phyloP scores from a whole-genome alignment of 2,113 vertebrate genomes.

The Thamnophis sirtalis region DNA sequence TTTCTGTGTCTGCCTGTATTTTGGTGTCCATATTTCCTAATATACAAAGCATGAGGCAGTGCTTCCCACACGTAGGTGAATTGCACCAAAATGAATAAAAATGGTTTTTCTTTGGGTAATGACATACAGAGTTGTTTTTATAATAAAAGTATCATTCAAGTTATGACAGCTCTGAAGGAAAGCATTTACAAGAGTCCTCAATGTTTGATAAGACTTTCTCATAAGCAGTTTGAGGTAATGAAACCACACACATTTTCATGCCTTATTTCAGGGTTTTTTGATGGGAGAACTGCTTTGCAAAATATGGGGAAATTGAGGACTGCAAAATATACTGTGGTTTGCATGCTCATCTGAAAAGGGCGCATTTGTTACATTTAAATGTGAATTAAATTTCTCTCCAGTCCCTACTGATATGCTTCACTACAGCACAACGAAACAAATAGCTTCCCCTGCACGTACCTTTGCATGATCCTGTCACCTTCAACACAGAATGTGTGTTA shows the following conservation, averaged over 20 bases:
- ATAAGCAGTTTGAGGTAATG: not conserved
- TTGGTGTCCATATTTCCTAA: not conserved
- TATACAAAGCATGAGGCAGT: not conserved
- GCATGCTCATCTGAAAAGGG: not conserved
- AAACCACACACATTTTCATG: not conserved
- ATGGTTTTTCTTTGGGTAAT: not conserved
- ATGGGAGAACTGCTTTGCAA: not conserved
- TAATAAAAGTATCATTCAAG: not conserved
- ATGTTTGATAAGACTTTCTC: not conserved
- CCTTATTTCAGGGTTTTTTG: not conserved
- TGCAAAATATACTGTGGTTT: not conserved
- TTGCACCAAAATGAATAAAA: not conserved
- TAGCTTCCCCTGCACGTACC: conserved; percentile 67
- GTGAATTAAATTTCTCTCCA: not conserved
- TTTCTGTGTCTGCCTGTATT: not conserved
- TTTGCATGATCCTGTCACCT: conserved; percentile 78
- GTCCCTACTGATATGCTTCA: not conserved
- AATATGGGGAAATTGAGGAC: not conserved
- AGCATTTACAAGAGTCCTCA: not conserved
- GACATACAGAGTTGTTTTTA: not conserved
- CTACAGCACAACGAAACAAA: not conserved
- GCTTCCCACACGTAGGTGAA: not conserved
- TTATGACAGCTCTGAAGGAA: not conserved
- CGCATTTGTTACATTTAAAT: not conserved
- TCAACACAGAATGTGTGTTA: conserved; percentile 72